Base-by-base conservation (phyloP, 64 coral and sea anemone species). In the Stichodactyla helianthus region DNA sequence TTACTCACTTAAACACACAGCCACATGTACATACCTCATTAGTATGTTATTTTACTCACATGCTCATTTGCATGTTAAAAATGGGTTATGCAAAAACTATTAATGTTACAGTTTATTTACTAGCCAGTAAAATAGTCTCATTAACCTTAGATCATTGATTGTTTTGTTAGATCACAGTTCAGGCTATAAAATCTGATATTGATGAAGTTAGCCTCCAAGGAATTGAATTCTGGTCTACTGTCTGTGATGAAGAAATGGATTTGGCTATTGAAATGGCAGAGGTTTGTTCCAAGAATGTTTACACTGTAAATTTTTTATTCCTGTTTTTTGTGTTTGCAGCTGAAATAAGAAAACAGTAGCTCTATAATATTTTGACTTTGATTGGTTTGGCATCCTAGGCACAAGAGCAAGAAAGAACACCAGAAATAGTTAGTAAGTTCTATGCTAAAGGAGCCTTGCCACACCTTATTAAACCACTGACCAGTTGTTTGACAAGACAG, bases 161-260 rank as follows among this genome's bases (percentile, higher is more conserved):
- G 51, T 85, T 28, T 79, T 68, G 79, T 5, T 79, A 99, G 97
- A 99, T 99, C 55, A 93, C 89, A 25, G 58, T 98, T 50, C 87
- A 87, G 17, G 95, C 95, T 23, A 98, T 98, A 31, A 98, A 98
- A 82, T 94, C 89, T 50, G 88, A 90, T 9, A 50, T 79, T 53
- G 92, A 93, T 79, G 95, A 98, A 83, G 88, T 98, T 4, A 50
- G 89, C 5, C 55, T 98, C 15, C 95, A 98, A 87, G 95, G 95
- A 61, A 98, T 98, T 82, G 95, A 98, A 82, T 98, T 98, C 54
- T 98, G 95, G 95, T 98, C 95, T 2, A 90, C 95, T 19, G 87
- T 98, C 4, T 98, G 95, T 88, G 95, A 98, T 82, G 95, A 98
- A 79, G 95, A 98, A 92, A 98, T 98, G 78, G 95, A 98, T 59